Evolutionary conservation across 92 coral and sea anemone genomes (phyloP).

Genomic region (Scolanthus callimorphus): DNA sequence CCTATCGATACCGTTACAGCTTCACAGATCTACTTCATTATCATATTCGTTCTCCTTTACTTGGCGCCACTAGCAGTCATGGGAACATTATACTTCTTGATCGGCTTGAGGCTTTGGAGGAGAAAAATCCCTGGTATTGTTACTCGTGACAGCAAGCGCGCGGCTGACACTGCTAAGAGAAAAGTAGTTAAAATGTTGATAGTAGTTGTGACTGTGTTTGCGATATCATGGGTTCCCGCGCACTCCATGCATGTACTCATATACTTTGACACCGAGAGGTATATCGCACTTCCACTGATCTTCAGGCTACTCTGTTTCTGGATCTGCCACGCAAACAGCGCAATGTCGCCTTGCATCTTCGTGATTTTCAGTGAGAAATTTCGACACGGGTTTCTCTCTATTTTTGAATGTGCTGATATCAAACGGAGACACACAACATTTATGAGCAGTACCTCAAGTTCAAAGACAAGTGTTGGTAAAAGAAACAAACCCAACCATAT

Average conservation of each 20-base stretch:
- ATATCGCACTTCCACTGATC: slow-evolving; percentile 22
- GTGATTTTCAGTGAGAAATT: slow-evolving; percentile 67
- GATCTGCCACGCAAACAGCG: slow-evolving; percentile 75
- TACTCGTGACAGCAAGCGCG: slow-evolving; percentile 46
- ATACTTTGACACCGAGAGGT: slow-evolving; percentile 30
- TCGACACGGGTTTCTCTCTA: slow-evolving; percentile 45
- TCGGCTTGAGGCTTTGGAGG: slow-evolving; percentile 68
- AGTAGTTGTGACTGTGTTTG: slow-evolving; percentile 57
- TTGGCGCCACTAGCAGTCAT: slow-evolving; percentile 53
- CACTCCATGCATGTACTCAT: slow-evolving; percentile 68
- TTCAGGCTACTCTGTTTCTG: slow-evolving; percentile 45
- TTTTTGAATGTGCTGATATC: slow-evolving; percentile 9
- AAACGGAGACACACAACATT: too few relatives aligned
- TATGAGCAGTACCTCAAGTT: too few relatives aligned
- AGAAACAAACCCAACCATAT: too few relatives aligned
- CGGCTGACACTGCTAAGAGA: slow-evolving; percentile 59
- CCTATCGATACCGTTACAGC: slow-evolving; percentile 49
- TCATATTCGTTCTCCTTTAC: slow-evolving; percentile 44
- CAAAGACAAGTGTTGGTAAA: too few relatives aligned
- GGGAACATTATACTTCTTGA: slow-evolving; percentile 43
- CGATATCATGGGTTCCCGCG: slow-evolving; percentile 76
- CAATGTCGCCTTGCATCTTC: slow-evolving; percentile 63
- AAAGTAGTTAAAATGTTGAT: slow-evolving; percentile 71
- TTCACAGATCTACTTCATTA: slow-evolving; percentile 41
- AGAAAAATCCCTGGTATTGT: slow-evolving; percentile 73